Conservation (phyloP, 1,140 invertebrate genomes). For the Bacillus rossius region DNA sequence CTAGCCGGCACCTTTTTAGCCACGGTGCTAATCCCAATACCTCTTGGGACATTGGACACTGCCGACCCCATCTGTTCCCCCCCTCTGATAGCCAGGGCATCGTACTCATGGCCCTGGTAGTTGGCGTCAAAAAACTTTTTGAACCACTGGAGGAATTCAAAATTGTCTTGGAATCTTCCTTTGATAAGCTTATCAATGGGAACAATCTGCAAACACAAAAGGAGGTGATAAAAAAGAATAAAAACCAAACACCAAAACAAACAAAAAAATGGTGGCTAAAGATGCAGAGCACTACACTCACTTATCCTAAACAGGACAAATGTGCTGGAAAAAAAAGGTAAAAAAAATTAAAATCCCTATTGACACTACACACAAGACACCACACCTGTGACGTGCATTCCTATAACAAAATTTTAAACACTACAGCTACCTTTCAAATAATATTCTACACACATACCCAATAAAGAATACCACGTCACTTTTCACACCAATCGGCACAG, state of each 20-base stretch:
- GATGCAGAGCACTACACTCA: neutral
- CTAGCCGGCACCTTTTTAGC: neutral
- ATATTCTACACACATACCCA: no score
- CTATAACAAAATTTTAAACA: no score
- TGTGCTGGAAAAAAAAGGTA: slow-evolving; percentile 15
- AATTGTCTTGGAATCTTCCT: slow-evolving; percentile 96
- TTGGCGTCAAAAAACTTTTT: slow-evolving; percentile 99
- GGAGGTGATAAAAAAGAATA: slow-evolving; percentile 17
- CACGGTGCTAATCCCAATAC: slow-evolving; percentile 31
- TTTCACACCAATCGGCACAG: no score
- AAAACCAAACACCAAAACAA: slow-evolving; percentile 19
- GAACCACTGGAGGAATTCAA: slow-evolving; percentile 99
- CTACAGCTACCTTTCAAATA: no score
- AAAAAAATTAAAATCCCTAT: neutral
- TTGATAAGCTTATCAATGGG: slow-evolving; percentile 88
- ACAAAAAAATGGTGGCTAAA: slow-evolving; percentile 2
- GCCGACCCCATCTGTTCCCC: slow-evolving; percentile 72
- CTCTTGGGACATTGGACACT: slow-evolving; percentile 51
- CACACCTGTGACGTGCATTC: no score
- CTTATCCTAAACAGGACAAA: slow-evolving; percentile 10
- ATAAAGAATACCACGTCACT: no score
- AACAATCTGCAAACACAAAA: slow-evolving; percentile 60
- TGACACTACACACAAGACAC: no score
- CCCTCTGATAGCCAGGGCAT: slow-evolving; percentile 77
- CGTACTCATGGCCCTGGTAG: slow-evolving; percentile 89